Percentiles rank a stretch among this genome's conserved stretches.
These are phyloP conservation scores for Melierax canorus DNA, from an alignment of 2,113 vertebrate genomes.

Conservation along the genomic window DNA sequence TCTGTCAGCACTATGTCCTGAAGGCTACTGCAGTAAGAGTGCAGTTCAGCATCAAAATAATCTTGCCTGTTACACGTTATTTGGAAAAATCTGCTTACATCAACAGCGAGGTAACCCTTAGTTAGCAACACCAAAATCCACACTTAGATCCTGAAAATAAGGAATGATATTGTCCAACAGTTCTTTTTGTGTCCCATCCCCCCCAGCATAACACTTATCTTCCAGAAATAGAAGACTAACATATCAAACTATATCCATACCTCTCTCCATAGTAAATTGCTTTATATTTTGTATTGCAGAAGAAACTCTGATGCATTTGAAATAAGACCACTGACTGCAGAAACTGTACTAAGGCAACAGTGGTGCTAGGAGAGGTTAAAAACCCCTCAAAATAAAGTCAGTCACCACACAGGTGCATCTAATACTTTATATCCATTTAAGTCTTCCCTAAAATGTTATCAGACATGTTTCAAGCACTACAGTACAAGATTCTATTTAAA, in stretches of 20 bases:
- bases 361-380: background rate
- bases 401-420: background rate
- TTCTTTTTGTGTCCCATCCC: background rate
- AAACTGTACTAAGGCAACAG: background rate
- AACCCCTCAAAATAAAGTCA: background rate
- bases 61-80: background rate
- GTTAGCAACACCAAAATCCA: background rate
- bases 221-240: background rate
- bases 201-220: rapidly evolving
- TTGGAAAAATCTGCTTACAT: background rate
- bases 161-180: background rate
- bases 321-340: background rate
- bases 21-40: background rate
- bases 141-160: background rate
- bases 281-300: background rate
- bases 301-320: background rate
- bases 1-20: background rate
- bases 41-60: background rate
- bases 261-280: background rate
- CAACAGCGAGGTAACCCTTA: background rate
- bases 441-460: background rate
- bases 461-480: background rate
- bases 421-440: background rate
- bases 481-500: background rate
- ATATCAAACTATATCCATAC: background rate